phyloP scores from a whole-genome alignment of 2,113 vertebrate species.

The Lophochroa leadbeateri region DNA sequence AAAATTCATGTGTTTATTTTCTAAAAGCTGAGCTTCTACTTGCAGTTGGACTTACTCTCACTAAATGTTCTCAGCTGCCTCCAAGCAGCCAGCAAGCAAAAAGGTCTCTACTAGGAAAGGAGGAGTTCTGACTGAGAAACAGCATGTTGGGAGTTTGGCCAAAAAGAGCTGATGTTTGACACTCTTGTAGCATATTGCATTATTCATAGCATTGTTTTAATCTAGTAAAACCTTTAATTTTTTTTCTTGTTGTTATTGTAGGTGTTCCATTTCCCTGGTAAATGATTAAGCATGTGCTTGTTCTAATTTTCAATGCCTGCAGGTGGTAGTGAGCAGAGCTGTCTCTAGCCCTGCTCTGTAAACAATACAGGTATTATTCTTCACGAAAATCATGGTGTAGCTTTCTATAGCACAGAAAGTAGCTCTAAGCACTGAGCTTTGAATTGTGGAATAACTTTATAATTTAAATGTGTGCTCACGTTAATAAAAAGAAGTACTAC shows the following conservation, averaged over 20 bases:
- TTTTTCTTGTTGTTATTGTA: not conserved
- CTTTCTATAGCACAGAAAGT: conserved; percentile 23
- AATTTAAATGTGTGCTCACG: conserved; percentile 13
- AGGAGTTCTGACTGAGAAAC: not conserved
- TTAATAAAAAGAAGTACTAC: not conserved
- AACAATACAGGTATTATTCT: conserved; percentile 42
- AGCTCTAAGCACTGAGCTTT: conserved; percentile 40
- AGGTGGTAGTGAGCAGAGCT: conserved; percentile 28
- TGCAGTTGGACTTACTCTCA: not conserved
- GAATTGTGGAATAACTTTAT: conserved; percentile 46
- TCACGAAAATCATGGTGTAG: conserved; percentile 26
- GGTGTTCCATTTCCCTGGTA: conserved; percentile 42
- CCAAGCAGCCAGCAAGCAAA: not conserved
- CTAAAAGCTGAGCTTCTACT: not conserved
- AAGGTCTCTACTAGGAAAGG: not conserved
- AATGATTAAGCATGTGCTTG: conserved; percentile 59
- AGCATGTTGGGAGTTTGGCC: not conserved
- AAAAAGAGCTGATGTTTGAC: not conserved
- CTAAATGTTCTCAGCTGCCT: not conserved
- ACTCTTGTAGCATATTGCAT: not conserved
- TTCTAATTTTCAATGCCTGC: conserved; percentile 65
- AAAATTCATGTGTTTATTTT: not conserved
- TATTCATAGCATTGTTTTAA: conserved; percentile 16
- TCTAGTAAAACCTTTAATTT: not conserved
- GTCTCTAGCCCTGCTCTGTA: conserved; percentile 10